These are phyloP conservation scores for Sebastolobus altivelis DNA, from an alignment of 2,797 vertebrate species.

Conservation along the genomic window DNA sequence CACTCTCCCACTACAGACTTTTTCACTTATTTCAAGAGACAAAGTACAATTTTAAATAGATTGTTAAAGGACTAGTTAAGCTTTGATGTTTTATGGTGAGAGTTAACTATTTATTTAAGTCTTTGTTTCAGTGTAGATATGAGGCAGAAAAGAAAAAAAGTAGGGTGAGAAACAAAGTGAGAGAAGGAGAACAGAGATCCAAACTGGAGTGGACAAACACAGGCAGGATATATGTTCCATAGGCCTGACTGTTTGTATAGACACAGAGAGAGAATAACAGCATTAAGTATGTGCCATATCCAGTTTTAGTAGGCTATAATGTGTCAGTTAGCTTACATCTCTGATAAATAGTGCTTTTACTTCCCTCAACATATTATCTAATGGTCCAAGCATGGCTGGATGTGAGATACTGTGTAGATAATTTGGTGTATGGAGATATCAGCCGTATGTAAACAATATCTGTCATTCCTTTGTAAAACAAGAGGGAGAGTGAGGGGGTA, in stretches of 20 bases:
- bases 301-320: slow-evolving; percentile 38
- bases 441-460: slow-evolving; percentile 60
- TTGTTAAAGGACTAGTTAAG: background rate
- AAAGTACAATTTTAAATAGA: background rate
- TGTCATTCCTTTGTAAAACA: slow-evolving; percentile 56
- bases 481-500: slow-evolving; percentile 6
- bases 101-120: background rate
- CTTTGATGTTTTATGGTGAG: background rate
- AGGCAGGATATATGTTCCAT: slow-evolving; percentile 33
- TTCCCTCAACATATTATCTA: slow-evolving; percentile 66
- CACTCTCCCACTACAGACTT: background rate
- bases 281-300: slow-evolving; percentile 32
- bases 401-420: slow-evolving; percentile 60
- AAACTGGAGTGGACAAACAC: slow-evolving; percentile 37
- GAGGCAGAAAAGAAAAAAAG: background rate
- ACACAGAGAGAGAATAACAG: slow-evolving; percentile 42
- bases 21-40: background rate
- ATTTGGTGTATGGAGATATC: slow-evolving; percentile 56
- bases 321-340: slow-evolving; percentile 32
- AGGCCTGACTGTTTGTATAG: slow-evolving; percentile 44
- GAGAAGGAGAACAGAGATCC: background rate
- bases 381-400: slow-evolving; percentile 60
- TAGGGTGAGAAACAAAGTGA: background rate
- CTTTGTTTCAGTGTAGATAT: background rate
- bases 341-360: slow-evolving; percentile 69